These are phyloP conservation scores for Peromyscus eremicus DNA, from an alignment of 2,797 vertebrate species.

Conservation along the genomic window DNA sequence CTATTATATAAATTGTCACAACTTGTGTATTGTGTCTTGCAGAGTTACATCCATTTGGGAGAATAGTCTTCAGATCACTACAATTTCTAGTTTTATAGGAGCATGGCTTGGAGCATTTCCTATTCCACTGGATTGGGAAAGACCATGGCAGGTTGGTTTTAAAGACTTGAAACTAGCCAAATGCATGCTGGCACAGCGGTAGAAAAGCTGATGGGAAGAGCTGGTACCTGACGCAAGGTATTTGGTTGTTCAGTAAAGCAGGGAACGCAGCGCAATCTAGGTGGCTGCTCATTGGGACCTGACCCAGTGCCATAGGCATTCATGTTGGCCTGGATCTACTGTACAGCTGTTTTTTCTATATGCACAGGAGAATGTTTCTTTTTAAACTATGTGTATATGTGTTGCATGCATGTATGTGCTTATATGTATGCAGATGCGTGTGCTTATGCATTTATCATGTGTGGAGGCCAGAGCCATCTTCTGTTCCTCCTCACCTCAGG, in stretches of 20 bases:
- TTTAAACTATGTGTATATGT: neutral
- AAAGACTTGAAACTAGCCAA: constrained; percentile 37
- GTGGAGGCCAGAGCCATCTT: neutral
- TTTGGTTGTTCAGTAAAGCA: neutral
- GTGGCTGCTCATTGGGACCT: neutral
- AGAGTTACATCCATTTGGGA: constrained; percentile 97
- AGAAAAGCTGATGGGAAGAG: constrained; percentile 24
- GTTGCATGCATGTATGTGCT: neutral
- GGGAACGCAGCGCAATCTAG: neutral
- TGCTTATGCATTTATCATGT: neutral
- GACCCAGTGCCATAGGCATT: neutral
- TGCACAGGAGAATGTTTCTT: neutral
- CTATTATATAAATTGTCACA: neutral
- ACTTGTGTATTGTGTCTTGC: constrained; percentile 76
- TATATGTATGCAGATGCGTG: neutral
- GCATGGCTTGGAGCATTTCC: constrained; percentile 97
- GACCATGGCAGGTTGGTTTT: constrained; percentile 91
- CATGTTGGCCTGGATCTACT: neutral
- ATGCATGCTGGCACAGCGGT: neutral
- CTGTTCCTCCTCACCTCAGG: neutral
- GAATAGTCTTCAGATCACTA: constrained; percentile 96
- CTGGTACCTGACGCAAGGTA: neutral
- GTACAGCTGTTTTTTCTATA: neutral
- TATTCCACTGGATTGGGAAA: constrained; percentile 92
- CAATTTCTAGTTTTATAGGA: constrained; percentile 93